Evolutionary conservation across 1,140 invertebrate genomes (phyloP), one percentile per base, ranked within the genome.

Genomic region (Arion vulgaris): DNA sequence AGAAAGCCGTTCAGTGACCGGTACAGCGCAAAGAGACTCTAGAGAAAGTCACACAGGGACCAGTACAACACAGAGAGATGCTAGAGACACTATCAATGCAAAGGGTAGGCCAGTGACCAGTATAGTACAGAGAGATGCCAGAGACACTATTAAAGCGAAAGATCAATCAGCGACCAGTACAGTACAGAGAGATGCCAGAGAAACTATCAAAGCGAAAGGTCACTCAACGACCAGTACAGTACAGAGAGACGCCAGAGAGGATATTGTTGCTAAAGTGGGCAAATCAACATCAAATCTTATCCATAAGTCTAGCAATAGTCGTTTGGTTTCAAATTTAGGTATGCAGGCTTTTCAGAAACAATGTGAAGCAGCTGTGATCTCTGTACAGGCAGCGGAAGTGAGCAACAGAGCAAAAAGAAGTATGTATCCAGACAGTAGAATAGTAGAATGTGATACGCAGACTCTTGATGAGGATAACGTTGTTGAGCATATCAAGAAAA

Each of bases 291-390:
- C 71, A 19, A 72, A 45, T 19, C 0, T 5, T n/a, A 4, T 23
- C n/a, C 19, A n/a, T 13, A 72, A 39, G 11, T 23, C 71, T 41
- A 72, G 38, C 23, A n/a, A 19, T 19, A 26, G 71, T 41, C 38
- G 53, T 28, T 53, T 78, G 13, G 38, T 78, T 15, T 80, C 78
- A 9, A 69, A 15, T 15, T 28, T 32, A n/a, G 78, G 41, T 51
- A 69, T 23, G 34, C 51, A 53, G 13, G 69, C 51, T 0, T 41
- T 74, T 13, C 41, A 74, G 69, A 81, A 81, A 41, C 80, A 81
- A 39, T 81, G 80, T 66, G 17, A 74, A 34, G 80, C 69, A 13
- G 80, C 80, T 34, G 80, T 81, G 26, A 51, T 73, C 28, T 81
- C 80, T 0, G 69, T 81, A 7, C 39, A 28, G 32, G 49, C 80